Conservation (phyloP, 1,140 invertebrate genomes). For the Pseudoatta argentina region DNA sequence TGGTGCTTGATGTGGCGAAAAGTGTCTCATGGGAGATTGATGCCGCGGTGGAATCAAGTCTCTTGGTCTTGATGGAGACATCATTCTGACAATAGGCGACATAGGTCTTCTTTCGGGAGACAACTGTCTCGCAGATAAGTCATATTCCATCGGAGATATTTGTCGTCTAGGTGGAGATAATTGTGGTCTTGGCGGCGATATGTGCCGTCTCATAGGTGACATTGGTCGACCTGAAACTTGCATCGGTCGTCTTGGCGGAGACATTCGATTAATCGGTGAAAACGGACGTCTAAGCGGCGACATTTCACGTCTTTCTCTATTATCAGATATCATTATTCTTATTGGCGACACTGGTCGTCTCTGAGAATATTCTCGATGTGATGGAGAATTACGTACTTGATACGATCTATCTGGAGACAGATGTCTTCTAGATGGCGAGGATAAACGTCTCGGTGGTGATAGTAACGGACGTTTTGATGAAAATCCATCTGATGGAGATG, state of each 20-base stretch:
- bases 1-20: conserved; percentile 39
- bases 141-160: conserved; percentile 62
- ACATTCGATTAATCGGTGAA: conserved; percentile 69
- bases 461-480: conserved; percentile 72
- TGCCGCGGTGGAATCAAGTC: conserved; percentile 45
- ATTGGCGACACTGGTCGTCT: conserved; percentile 54
- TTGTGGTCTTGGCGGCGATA: conserved; percentile 64
- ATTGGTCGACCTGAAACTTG: conserved; percentile 52
- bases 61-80: conserved; percentile 70
- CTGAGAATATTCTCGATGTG: conserved; percentile 56
- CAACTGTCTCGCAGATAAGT: conserved; percentile 59
- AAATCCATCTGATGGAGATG: conserved; percentile 54
- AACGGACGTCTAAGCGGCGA: conserved; percentile 67
- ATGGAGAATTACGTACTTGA: conserved; percentile 44
- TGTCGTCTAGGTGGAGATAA: conserved; percentile 59
- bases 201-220: conserved; percentile 71
- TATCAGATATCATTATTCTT: conserved; percentile 14
- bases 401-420: conserved; percentile 41
- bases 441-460: conserved; percentile 68
- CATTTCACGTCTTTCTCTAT: conserved; percentile 27
- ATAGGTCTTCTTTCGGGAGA: conserved; percentile 66
- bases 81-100: conserved; percentile 68
- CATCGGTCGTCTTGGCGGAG: conserved; percentile 47
- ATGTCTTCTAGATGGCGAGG: conserved; percentile 68
- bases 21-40: conserved; percentile 57